phyloP scores from a whole-genome alignment of 2,797 vertebrate species.

The Cottoperca gobio region DNA sequence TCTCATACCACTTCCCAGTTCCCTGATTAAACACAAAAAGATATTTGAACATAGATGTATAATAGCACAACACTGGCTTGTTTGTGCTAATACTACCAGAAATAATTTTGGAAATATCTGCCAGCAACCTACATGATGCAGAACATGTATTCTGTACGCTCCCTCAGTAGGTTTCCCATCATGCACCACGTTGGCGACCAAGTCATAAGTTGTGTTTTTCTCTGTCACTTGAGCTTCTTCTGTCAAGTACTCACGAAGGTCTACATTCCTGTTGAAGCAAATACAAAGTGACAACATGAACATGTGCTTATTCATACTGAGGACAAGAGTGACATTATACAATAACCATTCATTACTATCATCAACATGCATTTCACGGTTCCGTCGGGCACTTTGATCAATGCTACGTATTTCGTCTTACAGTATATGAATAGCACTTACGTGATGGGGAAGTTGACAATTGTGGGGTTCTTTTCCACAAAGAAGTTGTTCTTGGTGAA shows the following conservation, averaged over 20 bases:
- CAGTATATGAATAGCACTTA: slow-evolving; percentile 71
- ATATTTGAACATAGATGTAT: background rate
- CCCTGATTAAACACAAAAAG: slow-evolving; percentile 83
- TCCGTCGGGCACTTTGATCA: background rate
- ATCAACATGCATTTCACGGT: background rate
- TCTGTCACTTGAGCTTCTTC: slow-evolving; percentile 93
- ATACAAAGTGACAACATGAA: background rate
- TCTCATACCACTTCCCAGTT: slow-evolving; percentile 98
- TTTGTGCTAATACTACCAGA: background rate
- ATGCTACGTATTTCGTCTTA: background rate
- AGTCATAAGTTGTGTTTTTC: slow-evolving; percentile 93
- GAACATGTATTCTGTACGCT: slow-evolving; percentile 95
- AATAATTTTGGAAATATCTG: slow-evolving; percentile 8
- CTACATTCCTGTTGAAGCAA: slow-evolving; percentile 88
- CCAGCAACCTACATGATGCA: slow-evolving; percentile 91
- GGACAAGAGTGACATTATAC: background rate
- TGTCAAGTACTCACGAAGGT: slow-evolving; percentile 95
- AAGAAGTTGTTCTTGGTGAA: slow-evolving; percentile 99
- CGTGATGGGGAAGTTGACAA: slow-evolving; percentile 99
- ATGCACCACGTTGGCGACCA: slow-evolving; percentile 96
- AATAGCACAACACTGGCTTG: background rate
- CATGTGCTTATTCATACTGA: background rate
- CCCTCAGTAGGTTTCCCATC: slow-evolving; percentile 96
- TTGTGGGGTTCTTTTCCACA: slow-evolving; percentile 99
- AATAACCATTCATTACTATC: background rate